Evolutionary conservation across 2,113 vertebrate genomes (phyloP), one percentile per base, ranked within the genome.

Genomic region (Rhinopomastus cyanomelas): DNA sequence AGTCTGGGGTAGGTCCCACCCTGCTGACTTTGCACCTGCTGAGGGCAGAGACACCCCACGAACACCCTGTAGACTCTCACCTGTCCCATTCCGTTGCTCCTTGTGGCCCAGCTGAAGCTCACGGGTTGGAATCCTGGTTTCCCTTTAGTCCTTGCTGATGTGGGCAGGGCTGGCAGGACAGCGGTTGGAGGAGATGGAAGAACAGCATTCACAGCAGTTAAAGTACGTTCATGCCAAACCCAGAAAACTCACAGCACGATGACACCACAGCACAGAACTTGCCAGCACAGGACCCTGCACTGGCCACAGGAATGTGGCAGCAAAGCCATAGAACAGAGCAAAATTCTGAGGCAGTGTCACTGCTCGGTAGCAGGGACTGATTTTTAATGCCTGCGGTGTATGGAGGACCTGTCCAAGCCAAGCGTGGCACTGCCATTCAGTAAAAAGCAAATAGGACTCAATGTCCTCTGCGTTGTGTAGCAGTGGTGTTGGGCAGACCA

Each of bases 11-110:
- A n/a, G 76, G 68, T 68, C 26, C 7, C 13, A 1, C 7, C 32
- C 14, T 0, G 0, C 49, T 29, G 48, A 11, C 36, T 42, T 72
- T 4, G 17, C 8, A 26, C 30, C 30, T 26, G 30, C 44, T 21
- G 59, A 42, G 64, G 37, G 32, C 68, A 20, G 61, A 12, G 46
- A 17, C 13, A 4, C 44, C n/a, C 32, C 7, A 13, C 12, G 16
- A 51, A 27, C 27, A 1, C 16, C 2, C 5, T 18, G 3, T 23
- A 11, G 13, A 8, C 48, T 14, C 49, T 52, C 26, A 11, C 14
- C 34, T 7, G 20, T 18, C 21, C 81, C 0, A 0, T 32, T 32
- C 36, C 22, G 14, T n/a, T 19, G 42, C 27, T 81, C 8, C 0
- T 14, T 68, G 61, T 9, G 1, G 11, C 42, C 62, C 49, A 21